A percentile compares a stretch with the other conserved stretches of the same genome.
phyloP scores from a whole-genome alignment of 2,113 vertebrate genomes.

The Apteryx mantelli region DNA sequence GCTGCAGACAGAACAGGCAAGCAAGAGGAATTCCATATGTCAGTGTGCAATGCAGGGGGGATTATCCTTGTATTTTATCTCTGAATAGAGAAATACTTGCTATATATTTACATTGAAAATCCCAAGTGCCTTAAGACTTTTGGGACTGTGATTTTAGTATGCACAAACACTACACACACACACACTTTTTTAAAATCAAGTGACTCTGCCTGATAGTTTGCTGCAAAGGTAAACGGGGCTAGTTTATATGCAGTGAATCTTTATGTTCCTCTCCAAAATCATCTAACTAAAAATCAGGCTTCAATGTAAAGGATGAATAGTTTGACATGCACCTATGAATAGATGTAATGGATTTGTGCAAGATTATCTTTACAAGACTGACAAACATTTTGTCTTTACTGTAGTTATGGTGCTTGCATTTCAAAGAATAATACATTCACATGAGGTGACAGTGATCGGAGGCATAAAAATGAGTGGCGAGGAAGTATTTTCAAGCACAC shows the following conservation, averaged over 20 bases:
- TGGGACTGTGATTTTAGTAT: not conserved
- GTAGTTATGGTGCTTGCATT: not conserved
- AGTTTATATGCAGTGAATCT: not conserved
- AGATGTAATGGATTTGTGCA: not conserved
- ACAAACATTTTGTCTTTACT: not conserved
- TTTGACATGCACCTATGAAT: not conserved
- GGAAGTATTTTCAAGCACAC: not conserved
- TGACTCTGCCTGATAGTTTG: fast-evolving
- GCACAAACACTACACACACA: fast-evolving
- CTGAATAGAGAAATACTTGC: not conserved
- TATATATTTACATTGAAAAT: not conserved
- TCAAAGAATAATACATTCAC: not conserved
- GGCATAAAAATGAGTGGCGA: not conserved
- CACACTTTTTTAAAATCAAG: not conserved
- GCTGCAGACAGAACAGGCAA: not conserved
- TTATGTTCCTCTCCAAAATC: not conserved
- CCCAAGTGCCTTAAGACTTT: not conserved
- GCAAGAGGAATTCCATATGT: not conserved
- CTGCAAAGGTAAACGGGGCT: not conserved
- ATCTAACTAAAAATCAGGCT: not conserved
- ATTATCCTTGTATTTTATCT: fast-evolving
- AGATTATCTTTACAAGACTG: not conserved
- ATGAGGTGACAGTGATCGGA: not conserved
- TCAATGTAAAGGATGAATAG: not conserved
- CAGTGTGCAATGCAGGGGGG: not conserved